Percentiles rank a stretch among this genome's conserved stretches.
Conservation (phyloP, 2,113 vertebrate species). For the Callospermophilus lateralis region DNA sequence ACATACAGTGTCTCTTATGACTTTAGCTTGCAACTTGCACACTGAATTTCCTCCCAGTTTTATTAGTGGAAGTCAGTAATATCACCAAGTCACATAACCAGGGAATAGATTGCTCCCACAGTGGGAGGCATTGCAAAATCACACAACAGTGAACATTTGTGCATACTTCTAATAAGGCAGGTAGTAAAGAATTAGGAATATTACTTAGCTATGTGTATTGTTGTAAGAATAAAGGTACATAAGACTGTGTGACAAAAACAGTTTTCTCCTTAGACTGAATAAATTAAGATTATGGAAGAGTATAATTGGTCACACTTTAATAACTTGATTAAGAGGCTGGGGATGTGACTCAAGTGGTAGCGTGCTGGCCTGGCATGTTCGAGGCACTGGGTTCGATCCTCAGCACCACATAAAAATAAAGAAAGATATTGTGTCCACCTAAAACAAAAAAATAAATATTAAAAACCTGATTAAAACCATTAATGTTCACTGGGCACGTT, state of each 20-base stretch:
- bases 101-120: not conserved
- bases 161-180: not conserved
- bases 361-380: too few species aligned
- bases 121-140: not conserved
- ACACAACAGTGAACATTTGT: not conserved
- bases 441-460: too few species aligned
- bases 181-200: not conserved
- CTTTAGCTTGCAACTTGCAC: not conserved
- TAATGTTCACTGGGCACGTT: not conserved
- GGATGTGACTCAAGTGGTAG: too few species aligned
- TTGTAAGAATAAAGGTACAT: not conserved
- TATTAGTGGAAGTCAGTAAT: not conserved
- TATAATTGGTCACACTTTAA: not conserved
- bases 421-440: too few species aligned
- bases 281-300: not conserved
- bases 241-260: not conserved
- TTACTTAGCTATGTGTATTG: not conserved
- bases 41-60: not conserved
- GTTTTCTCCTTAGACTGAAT: not conserved
- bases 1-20: not conserved
- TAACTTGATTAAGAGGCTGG: not conserved
- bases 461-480: not conserved
- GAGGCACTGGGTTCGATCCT: too few species aligned
- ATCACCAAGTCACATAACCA: not conserved
- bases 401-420: too few species aligned